Conservation (phyloP, 2,113 vertebrate species). For the Saguinus imperator region DNA sequence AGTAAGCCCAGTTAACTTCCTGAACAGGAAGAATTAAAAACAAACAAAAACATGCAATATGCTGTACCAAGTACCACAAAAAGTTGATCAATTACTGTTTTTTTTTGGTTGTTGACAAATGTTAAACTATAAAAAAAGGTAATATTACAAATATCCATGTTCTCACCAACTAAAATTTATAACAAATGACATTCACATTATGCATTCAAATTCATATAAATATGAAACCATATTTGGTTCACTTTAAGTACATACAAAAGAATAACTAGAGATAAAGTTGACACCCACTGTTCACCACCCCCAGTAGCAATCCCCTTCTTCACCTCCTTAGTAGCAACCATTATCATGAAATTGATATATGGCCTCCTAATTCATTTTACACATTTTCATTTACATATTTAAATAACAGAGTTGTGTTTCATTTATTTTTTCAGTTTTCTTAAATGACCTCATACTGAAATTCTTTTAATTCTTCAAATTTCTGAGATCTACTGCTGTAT, state of each 20-base stretch:
- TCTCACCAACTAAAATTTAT: background rate
- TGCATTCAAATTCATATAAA: background rate
- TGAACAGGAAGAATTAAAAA: background rate
- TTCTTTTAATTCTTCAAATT: background rate
- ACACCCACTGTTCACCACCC: background rate
- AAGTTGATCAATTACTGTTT: background rate
- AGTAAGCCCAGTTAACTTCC: background rate
- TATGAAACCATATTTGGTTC: background rate
- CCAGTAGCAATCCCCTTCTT: background rate
- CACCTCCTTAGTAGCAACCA: background rate
- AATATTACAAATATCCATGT: background rate
- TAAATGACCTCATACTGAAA: background rate
- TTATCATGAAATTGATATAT: background rate
- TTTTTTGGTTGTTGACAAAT: background rate
- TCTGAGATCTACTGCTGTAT: background rate
- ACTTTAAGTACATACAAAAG: background rate
- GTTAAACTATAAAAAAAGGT: background rate
- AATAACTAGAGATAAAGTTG: background rate
- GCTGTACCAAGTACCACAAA: background rate
- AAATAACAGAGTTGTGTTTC: background rate
- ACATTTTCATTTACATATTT: background rate
- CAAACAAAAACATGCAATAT: background rate
- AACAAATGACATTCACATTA: background rate
- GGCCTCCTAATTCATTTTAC: background rate
- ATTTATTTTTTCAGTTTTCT: background rate